Percentiles rank a stretch among this genome's conserved stretches.
Conservation (phyloP, 1,140 invertebrate species). For the Sesamia nonagrioides region DNA sequence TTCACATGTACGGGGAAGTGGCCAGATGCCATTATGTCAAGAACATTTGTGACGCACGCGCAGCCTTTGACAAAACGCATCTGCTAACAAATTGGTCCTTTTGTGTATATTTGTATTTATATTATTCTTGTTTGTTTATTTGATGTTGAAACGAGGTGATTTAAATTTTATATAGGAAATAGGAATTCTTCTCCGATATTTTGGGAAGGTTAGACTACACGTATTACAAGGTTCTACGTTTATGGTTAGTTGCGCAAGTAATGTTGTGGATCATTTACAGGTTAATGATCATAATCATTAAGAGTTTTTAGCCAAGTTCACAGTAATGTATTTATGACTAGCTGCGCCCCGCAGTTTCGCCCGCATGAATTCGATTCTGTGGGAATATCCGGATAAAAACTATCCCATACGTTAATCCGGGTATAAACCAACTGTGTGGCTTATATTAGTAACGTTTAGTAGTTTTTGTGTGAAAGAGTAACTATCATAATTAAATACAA, state of each 20-base stretch:
- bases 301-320: neutral
- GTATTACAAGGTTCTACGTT: neutral
- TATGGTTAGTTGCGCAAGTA: neutral
- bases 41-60: constrained; percentile 72
- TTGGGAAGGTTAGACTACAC: neutral
- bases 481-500: too few species aligned
- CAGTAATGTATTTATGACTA: neutral
- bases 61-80: constrained; percentile 61
- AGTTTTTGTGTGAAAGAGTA: too few species aligned
- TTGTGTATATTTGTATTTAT: neutral
- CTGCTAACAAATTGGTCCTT: constrained; percentile 51
- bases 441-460: too few species aligned
- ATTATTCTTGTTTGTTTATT: neutral
- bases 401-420: too few species aligned
- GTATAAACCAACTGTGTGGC: too few species aligned
- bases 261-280: neutral
- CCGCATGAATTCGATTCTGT: too few species aligned
- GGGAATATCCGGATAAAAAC: too few species aligned
- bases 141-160: neutral
- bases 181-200: neutral
- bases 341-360: too few species aligned
- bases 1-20: constrained; percentile 40
- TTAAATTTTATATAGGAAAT: constrained; percentile 18
- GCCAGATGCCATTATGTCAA: constrained; percentile 69
- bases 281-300: neutral